Conservation (phyloP, 2,888 invertebrate species). For the Mylabris sibirica region DNA sequence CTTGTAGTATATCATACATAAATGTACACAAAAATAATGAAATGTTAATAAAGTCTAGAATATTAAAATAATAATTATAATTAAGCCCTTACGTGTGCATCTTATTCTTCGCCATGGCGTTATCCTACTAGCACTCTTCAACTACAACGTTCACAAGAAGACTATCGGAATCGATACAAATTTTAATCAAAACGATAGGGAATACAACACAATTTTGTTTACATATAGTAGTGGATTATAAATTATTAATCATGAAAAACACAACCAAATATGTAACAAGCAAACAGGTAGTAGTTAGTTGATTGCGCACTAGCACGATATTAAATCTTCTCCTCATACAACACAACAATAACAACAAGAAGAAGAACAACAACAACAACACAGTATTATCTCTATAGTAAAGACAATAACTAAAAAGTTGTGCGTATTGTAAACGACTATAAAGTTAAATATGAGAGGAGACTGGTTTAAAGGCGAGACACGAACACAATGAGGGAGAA, state of each 20-base stretch:
- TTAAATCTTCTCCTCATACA: conserved; percentile 24
- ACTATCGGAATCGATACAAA: background rate
- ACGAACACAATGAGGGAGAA: conserved; percentile 16
- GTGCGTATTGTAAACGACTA: background rate
- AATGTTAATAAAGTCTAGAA: background rate
- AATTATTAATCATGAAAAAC: background rate
- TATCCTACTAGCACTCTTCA: background rate
- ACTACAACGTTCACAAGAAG: background rate
- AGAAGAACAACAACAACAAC: no score
- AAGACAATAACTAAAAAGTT: conserved; percentile 21
- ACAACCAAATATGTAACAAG: background rate
- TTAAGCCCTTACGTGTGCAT: conserved; percentile 45
- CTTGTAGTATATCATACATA: background rate
- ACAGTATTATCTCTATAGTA: background rate
- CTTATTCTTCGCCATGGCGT: conserved; percentile 49
- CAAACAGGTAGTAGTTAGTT: conserved; percentile 17
- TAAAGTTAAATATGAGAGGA: background rate
- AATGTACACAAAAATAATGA: background rate
- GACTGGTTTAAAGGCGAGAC: conserved; percentile 26
- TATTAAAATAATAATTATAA: no score
- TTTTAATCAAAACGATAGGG: no score
- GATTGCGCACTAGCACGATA: conserved; percentile 35
- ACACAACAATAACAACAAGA: conserved; percentile 11
- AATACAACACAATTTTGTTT: conserved; percentile 31
- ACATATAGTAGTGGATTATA: conserved; percentile 30